Evolutionary conservation across 2,888 invertebrate species (phyloP), one percentile per base, ranked within the genome.

Genomic region (Rhyacophila evoluta): DNA sequence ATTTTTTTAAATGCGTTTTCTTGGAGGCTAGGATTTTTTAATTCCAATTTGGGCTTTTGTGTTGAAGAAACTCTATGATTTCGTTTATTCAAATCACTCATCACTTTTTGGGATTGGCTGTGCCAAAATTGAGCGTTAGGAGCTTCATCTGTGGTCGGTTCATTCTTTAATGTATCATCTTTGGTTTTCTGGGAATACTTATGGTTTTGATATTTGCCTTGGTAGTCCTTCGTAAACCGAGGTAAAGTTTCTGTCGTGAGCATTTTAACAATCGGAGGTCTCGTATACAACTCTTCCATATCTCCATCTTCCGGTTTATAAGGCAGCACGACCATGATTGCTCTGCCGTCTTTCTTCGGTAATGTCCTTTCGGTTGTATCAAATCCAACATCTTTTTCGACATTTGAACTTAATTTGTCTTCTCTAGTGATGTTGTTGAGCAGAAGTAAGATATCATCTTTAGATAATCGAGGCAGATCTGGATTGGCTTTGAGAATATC

Each of bases 261-360:
- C 69, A 93, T 88, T 84, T 91, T 90, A 0, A 92, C 89, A 80
- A 93, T 87, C 0, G 94, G 94, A 68, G 92, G 90, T 85, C 91
- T 92, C 1, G 93, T 93, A 83, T 91, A 94, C 0, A 94, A 85
- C 83, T 93, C 93, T 84, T 92, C 91, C 73, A 94, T 86, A 4
- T 90, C 88, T 1, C 89, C 88, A 82, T 91, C 91, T 38, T 91
- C 86, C 4, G 91, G 89, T 69, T 92, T 91, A 83, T 92, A 92
- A 0, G 94, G 94, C 83, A 93, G 86, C 0, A 94, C 94, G 0
- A 94, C 91, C 91, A 92, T 92, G 15, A 94, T 85, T 0, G 92
- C 91, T 83, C 89, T 87, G 72, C 87, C 85, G 41, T 88, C 38
- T 85, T 84, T 0, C 83, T 73, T 37, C 15, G 12, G 15, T 1